Base-by-base conservation (phyloP, 1,140 invertebrate genomes). In the Drosophila burlai region DNA sequence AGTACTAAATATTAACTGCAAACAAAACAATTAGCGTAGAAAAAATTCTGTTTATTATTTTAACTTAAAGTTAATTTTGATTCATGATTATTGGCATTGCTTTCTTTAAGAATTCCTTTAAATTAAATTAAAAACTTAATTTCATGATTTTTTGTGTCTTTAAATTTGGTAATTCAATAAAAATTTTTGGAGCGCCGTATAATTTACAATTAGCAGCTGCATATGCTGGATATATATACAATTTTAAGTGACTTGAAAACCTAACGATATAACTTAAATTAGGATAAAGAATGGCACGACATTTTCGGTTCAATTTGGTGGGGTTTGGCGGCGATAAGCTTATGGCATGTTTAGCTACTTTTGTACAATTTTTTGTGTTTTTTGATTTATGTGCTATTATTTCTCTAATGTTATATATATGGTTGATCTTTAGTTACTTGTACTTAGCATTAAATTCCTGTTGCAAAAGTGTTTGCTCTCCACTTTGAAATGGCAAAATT, bases 361-460 rank as follows among this genome's bases (percentile, higher is more conserved):
- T 87, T 87, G 83, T 87, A 87, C 83, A 87, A 75, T 77, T 77
- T 67, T 67, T 66, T 59, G 52, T 45, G 47, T 40, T 59, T 67
- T 83, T 85, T 76, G 63, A 72, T 81, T 76, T 73, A 81, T 80
- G 76, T 86, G 83, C 83, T 82, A 82, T 77, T 72, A 36, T 38
- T 79, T 57, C 43, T 66, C 60, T 65, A 59, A 36, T 16, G 68
- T 46, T 64, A 43, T 77, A 24, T 64, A 36, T 60, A 9, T 69
- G 15, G 36, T 52, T 46, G 31, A 49, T 62, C 52, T 67, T 80
- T 68, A 52, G 46, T 78, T 62, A 54, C 61, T 90, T 90, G 85
- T 91, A 90, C 85, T 90, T 91, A 85, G 66, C 67, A 74, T 57
- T 91, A 91, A 91, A 85, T 90, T 90, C 85, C 86, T 91, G 85